A percentile compares a stretch with the other conserved stretches of the same genome.
phyloP scores from a whole-genome alignment of 2,888 invertebrate species.

The Nemapogon koenigi region DNA sequence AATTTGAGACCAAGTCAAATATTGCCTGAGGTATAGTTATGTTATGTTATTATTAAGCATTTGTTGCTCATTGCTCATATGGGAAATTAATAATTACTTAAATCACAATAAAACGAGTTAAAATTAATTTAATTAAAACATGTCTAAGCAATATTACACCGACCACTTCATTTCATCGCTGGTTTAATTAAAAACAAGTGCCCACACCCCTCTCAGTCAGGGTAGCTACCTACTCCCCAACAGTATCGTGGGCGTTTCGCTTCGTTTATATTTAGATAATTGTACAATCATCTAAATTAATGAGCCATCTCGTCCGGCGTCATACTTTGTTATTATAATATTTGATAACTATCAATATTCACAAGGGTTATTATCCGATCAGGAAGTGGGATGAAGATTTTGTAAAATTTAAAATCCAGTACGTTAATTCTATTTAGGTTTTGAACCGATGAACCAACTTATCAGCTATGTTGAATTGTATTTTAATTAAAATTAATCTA shows the following conservation, averaged over 20 bases:
- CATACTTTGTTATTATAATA: slow-evolving; percentile 47
- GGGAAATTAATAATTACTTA: slow-evolving; percentile 10
- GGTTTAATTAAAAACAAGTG: slow-evolving; percentile 66
- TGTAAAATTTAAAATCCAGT: too few relatives aligned
- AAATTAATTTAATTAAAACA: slow-evolving; percentile 56
- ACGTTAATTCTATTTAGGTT: too few relatives aligned
- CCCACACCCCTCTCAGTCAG: slow-evolving; percentile 49
- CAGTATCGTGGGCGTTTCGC: slow-evolving; percentile 53
- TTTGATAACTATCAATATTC: too few relatives aligned
- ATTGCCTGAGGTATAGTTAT: too few relatives aligned
- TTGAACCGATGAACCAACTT: too few relatives aligned
- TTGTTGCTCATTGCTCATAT: neutral
- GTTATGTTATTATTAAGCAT: too few relatives aligned
- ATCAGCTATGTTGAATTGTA: too few relatives aligned
- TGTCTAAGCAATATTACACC: slow-evolving; percentile 64
- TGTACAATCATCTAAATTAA: slow-evolving; percentile 67
- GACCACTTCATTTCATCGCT: slow-evolving; percentile 65
- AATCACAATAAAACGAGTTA: slow-evolving; percentile 44
- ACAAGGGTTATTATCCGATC: too few relatives aligned
- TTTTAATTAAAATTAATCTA: too few relatives aligned
- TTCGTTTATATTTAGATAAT: slow-evolving; percentile 66
- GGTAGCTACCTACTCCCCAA: slow-evolving; percentile 56
- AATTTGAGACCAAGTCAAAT: too few relatives aligned
- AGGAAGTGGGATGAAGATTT: too few relatives aligned
- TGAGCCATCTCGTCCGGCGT: slow-evolving; percentile 62